These are phyloP conservation scores for Coptotermes formosanus DNA, from an alignment of 1,140 invertebrate species.

Conservation along the genomic window DNA sequence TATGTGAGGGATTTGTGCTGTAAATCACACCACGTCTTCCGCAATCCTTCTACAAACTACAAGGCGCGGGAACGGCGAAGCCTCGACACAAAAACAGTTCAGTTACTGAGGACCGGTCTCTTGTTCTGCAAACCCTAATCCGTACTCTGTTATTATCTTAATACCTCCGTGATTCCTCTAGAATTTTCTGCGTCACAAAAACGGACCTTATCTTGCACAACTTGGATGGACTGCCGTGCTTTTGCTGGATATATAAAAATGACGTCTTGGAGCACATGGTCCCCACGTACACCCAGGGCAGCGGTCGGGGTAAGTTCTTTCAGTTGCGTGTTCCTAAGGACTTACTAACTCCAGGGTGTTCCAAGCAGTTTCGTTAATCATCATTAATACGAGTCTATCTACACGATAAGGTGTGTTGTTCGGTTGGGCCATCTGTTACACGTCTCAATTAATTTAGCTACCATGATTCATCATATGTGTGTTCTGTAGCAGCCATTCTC, in stretches of 20 bases:
- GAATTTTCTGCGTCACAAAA: background rate
- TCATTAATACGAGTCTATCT: background rate
- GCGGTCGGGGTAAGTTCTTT: background rate
- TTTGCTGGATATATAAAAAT: background rate
- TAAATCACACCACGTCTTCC: no score
- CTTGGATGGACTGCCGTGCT: background rate
- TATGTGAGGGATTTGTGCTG: no score
- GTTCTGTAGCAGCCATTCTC: background rate
- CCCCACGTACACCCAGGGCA: background rate
- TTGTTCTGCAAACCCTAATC: background rate
- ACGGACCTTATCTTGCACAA: background rate
- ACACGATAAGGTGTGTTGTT: background rate
- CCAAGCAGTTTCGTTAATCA: background rate
- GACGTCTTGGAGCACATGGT: background rate
- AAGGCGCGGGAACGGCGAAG: no score
- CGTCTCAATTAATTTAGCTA: background rate
- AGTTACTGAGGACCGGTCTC: background rate
- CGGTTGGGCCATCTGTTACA: background rate
- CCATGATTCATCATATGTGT: background rate
- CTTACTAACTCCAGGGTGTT: background rate
- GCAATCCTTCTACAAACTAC: no score
- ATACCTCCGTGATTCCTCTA: background rate
- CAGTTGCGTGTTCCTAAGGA: background rate
- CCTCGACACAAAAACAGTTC: no score
- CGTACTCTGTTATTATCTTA: background rate